These are phyloP conservation scores for Onychomys arenicola DNA, from an alignment of 2,797 vertebrate genomes.

Conservation along the genomic window DNA sequence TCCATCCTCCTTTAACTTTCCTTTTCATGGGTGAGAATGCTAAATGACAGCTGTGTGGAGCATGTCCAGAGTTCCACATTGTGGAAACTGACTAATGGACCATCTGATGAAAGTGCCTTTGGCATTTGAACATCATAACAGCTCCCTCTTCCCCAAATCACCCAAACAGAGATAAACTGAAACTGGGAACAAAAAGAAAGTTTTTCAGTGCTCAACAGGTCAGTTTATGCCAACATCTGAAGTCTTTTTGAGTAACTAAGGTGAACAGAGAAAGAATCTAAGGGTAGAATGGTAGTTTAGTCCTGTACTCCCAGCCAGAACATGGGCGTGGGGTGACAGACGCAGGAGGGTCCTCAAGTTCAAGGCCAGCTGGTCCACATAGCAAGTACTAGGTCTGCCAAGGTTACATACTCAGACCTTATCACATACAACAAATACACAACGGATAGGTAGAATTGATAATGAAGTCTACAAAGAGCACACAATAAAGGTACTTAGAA, in stretches of 20 bases:
- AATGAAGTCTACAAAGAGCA: not conserved
- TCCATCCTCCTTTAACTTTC: constrained; percentile 59
- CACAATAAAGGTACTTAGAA: not conserved
- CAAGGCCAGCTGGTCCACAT: not conserved
- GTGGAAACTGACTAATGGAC: constrained; percentile 46
- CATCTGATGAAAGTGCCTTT: not conserved
- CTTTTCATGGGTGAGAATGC: constrained; percentile 48
- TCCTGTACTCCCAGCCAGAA: not conserved
- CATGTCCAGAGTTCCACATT: not conserved
- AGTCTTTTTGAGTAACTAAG: not conserved
- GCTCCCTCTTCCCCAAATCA: not conserved
- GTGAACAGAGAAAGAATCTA: not conserved
- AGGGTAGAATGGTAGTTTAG: not conserved
- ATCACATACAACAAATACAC: not conserved
- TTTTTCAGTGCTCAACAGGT: not conserved
- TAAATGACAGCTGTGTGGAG: constrained; percentile 42
- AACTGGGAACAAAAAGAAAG: not conserved
- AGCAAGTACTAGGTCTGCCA: not conserved
- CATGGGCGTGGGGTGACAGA: not conserved
- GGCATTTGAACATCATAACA: not conserved
- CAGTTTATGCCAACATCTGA: not conserved
- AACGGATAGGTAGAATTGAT: not conserved
- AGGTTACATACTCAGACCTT: not conserved
- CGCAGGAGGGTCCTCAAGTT: not conserved
- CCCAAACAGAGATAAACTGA: not conserved